Percentiles rank a stretch among this genome's conserved stretches.
These are phyloP conservation scores for Perognathus longimembris DNA, from an alignment of 2,113 vertebrate species.

Conservation along the genomic window DNA sequence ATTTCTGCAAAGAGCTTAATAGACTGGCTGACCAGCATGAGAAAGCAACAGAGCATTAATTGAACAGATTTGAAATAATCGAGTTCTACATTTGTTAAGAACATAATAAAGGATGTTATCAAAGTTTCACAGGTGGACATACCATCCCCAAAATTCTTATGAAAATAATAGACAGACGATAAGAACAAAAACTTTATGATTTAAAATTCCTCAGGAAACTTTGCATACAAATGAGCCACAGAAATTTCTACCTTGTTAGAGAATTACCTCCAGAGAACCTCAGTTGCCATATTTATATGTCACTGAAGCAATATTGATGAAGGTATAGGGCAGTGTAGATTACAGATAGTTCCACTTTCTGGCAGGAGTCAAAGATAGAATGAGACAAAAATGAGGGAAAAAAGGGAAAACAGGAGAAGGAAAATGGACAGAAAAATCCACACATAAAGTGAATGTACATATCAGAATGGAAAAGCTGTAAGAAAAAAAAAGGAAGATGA, in stretches of 20 bases:
- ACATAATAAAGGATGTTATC: conserved; percentile 83
- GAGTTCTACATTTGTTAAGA: conserved; percentile 80
- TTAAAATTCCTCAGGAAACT: conserved; percentile 80
- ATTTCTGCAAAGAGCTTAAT: conserved; percentile 82
- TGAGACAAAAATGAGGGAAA: conserved; percentile 40
- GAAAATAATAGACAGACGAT: conserved; percentile 76
- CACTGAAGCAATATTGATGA: conserved; percentile 67
- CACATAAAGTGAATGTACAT: not conserved
- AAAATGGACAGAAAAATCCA: conserved; percentile 29
- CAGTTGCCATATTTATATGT: conserved; percentile 63
- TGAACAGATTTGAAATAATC: conserved; percentile 83
- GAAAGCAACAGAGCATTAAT: conserved; percentile 78
- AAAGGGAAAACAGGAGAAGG: conserved; percentile 3
- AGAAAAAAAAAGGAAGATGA: conserved; percentile 10
- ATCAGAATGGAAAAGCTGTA: not conserved
- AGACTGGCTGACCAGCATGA: conserved; percentile 76
- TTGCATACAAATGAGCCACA: conserved; percentile 65
- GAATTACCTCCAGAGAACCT: conserved; percentile 65
- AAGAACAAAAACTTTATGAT: conserved; percentile 73
- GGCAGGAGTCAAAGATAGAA: conserved; percentile 46
- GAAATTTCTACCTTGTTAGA: conserved; percentile 55
- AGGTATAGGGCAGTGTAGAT: conserved; percentile 11
- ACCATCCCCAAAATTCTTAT: conserved; percentile 60
- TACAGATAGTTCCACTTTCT: conserved; percentile 51
- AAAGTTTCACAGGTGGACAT: conserved; percentile 76